Evolutionary conservation across 2,888 invertebrate genomes (phyloP).

Genomic region (Melitaea athalia): DNA sequence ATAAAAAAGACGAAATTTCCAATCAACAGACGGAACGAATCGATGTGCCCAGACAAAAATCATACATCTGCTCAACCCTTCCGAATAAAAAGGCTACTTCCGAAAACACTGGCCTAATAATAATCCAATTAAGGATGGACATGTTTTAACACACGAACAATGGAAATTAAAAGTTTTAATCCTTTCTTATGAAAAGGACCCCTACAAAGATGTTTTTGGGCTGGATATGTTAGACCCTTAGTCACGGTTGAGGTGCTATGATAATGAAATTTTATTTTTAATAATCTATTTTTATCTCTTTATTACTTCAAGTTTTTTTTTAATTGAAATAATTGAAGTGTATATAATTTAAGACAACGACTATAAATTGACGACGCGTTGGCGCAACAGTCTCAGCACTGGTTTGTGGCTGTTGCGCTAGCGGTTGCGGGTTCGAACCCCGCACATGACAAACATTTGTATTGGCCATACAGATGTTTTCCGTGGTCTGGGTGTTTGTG

Average conservation of each 20-base stretch:
- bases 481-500: no score
- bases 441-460: no score
- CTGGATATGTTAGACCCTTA: slow-evolving; percentile 22
- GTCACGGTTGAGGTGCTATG: neutral
- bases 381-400: no score
- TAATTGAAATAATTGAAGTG: no score
- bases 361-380: no score
- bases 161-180: slow-evolving; percentile 40
- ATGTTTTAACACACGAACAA: slow-evolving; percentile 49
- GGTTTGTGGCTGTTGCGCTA: no score
- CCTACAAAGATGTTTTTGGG: slow-evolving; percentile 16
- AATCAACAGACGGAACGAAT: slow-evolving; percentile 60
- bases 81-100: slow-evolving; percentile 46
- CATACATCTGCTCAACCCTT: slow-evolving; percentile 77
- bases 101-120: slow-evolving; percentile 58
- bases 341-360: no score
- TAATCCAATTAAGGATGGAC: slow-evolving; percentile 64
- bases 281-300: no score
- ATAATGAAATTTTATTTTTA: slow-evolving; percentile 2
- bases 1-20: slow-evolving; percentile 49
- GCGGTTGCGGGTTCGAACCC: no score
- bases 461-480: no score
- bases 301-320: no score
- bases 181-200: neutral
- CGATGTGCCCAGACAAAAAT: slow-evolving; percentile 63